Base-by-base conservation (phyloP, 2,797 vertebrate species). In the Lithobates sylvaticus region DNA sequence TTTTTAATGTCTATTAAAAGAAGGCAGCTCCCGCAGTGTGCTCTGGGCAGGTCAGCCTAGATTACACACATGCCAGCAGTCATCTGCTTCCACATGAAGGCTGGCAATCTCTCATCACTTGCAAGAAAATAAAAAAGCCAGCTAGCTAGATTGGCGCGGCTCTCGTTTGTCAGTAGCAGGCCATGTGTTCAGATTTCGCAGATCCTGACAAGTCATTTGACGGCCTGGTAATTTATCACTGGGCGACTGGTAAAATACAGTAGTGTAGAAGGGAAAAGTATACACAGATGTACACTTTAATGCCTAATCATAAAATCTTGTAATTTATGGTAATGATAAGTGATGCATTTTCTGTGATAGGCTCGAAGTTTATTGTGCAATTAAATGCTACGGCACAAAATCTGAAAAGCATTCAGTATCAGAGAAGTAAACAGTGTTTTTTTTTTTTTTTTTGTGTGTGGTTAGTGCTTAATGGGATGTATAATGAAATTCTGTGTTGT, bases 391-490 rank as follows among this genome's bases (percentile, higher is more conserved):
- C 61, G 61, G 64, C 47, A n/a, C 64, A 76, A 86, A 86, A 76
- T 81, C 64, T 71, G 73, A 76, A 76, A 23, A 54, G 39, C 61
- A 15, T 36, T 68, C 68, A 50, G 71, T 77, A 80, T 81, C 71
- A 69, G 23, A 74, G 84, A 81, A 61, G 84, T 85, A 85, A 85
- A 80, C 71, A 74, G 58, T 7, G 7, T 21, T 65, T 73, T 70
- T 34, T 50, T 23, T 50, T 23, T 54, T 34, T 9, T n/a, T 2
- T 77, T 15, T 83, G 32, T 76, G 84, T 81, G 84, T 81, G 84
- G 70, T 85, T 85, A 85, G 77, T 80, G 84, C 64, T 85, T 85
- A 80, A 85, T 85, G 84, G 84, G 67, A 74, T 85, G 70, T 58
- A 85, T 85, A 85, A 85, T 85, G 84, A 80, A 81, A 80, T 85